Evolutionary conservation across 2,113 vertebrate genomes (phyloP).

Genomic region (Scytalopus superciliaris): DNA sequence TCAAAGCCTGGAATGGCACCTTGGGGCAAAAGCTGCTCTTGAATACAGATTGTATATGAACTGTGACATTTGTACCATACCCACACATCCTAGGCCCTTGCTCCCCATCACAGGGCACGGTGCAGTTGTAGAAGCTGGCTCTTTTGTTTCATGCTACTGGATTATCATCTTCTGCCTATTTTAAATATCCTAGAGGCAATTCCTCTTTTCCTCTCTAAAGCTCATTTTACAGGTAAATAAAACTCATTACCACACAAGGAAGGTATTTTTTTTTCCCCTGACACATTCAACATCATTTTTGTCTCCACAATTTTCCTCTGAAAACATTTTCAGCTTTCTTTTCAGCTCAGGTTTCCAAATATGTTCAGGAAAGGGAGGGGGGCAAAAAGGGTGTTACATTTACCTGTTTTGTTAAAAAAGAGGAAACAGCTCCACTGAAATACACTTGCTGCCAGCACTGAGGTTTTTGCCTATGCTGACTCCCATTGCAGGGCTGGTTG

Average conservation of each 20-base stretch:
- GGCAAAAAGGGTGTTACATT: background rate
- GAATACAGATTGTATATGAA: accelerated
- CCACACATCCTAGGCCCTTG: background rate
- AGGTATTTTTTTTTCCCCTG: background rate
- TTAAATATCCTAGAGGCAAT: background rate
- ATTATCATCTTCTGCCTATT: background rate
- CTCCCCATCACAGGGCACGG: background rate
- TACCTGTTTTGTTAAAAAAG: background rate
- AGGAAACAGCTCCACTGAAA: background rate
- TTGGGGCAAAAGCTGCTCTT: background rate
- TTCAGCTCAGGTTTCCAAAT: background rate
- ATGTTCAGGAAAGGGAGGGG: background rate
- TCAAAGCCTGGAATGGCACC: background rate
- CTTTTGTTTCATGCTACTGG: background rate
- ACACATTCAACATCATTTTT: background rate
- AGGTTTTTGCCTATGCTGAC: background rate
- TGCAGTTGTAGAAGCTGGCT: background rate
- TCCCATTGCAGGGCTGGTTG: background rate
- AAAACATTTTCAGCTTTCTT: background rate
- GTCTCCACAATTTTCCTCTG: background rate
- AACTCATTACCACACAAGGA: background rate
- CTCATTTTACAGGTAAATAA: background rate
- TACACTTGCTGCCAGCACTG: background rate
- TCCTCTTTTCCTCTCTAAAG: background rate
- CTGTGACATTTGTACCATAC: background rate